phyloP scores from a whole-genome alignment of 2,797 vertebrate genomes.

The Leptoclinus maculatus region DNA sequence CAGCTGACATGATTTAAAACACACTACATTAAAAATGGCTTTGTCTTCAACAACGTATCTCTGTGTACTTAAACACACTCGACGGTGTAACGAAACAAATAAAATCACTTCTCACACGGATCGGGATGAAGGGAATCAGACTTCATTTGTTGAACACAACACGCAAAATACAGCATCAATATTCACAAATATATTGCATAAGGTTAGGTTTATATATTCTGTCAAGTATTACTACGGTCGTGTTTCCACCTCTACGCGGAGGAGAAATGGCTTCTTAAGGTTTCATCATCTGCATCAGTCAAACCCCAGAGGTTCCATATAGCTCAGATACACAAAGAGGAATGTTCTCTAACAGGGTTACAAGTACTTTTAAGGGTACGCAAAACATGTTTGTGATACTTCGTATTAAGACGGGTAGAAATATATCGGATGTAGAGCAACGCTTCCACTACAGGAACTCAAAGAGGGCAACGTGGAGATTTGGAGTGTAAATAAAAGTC shows the following conservation, averaged over 20 bases:
- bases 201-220: constrained; percentile 29
- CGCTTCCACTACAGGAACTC: background rate
- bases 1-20: constrained; percentile 17
- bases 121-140: constrained; percentile 5
- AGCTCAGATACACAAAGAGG: constrained; percentile 42
- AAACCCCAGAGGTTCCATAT: constrained; percentile 23
- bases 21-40: constrained; percentile 28
- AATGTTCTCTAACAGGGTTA: constrained; percentile 55
- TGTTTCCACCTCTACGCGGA: constrained; percentile 60
- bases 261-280: constrained; percentile 75
- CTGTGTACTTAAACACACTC: background rate
- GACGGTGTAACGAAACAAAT: background rate
- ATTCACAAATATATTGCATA: constrained; percentile 78
- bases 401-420: background rate
- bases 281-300: constrained; percentile 32
- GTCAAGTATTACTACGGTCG: constrained; percentile 72
- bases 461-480: background rate
- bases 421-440: background rate
- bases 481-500: background rate
- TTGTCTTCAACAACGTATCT: constrained; percentile 5
- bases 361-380: background rate
- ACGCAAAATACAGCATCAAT: constrained; percentile 44
- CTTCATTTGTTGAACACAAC: constrained; percentile 37
- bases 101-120: constrained; percentile 22
- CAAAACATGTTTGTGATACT: constrained; percentile 14